phyloP scores from a whole-genome alignment of 2,888 invertebrate genomes.

The Anoncus sp. region DNA sequence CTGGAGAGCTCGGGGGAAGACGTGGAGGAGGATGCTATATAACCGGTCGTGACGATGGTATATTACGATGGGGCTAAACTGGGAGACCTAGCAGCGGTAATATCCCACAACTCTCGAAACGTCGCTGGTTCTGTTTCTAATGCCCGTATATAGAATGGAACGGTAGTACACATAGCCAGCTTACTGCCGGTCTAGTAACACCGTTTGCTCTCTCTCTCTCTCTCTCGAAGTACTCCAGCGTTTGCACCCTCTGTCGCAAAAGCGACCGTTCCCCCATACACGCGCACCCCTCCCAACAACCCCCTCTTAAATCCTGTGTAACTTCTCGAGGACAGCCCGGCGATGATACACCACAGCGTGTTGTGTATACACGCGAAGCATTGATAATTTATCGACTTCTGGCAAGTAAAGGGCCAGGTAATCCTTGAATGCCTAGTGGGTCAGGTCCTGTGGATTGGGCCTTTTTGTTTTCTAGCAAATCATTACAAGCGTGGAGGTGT shows the following conservation, averaged over 20 bases:
- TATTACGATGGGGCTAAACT: constrained; percentile 22
- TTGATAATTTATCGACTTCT: constrained; percentile 5
- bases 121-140: constrained; percentile 21
- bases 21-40: constrained; percentile 9
- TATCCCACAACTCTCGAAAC: constrained; percentile 60
- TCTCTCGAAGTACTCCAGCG: constrained; percentile 23
- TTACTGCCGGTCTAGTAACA: constrained; percentile 15
- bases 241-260: constrained; percentile 33
- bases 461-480: too few species aligned
- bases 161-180: too few species aligned
- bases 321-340: constrained; percentile 39
- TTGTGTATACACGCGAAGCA: neutral
- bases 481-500: neutral
- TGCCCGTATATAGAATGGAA: neutral
- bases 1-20: constrained; percentile 1
- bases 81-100: constrained; percentile 49
- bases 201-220: constrained; percentile 15
- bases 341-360: neutral
- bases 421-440: too few species aligned
- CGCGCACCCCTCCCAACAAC: constrained; percentile 20
- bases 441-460: too few species aligned
- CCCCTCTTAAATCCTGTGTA: constrained; percentile 56
- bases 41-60: constrained; percentile 35
- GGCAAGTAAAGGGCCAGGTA: neutral
- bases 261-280: constrained; percentile 1